Evolutionary conservation across 2,113 vertebrate genomes (phyloP).

Genomic region (Archocentrus centrarchus): DNA sequence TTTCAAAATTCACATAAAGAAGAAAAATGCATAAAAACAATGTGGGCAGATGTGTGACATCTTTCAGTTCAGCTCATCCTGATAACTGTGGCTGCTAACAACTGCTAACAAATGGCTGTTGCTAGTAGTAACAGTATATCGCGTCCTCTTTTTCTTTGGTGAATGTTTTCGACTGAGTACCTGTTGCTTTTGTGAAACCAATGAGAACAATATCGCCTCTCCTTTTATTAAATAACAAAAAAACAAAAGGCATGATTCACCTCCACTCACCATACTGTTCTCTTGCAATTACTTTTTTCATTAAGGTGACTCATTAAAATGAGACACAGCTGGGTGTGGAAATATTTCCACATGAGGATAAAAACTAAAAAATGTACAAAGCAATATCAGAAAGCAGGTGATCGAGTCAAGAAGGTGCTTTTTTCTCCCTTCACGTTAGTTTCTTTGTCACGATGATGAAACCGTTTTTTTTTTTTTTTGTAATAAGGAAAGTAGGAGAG

Average conservation of each 20-base stretch:
- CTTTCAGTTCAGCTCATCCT: neutral
- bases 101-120: neutral
- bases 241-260: accelerated
- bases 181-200: neutral
- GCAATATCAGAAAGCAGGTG: neutral
- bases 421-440: neutral
- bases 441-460: neutral
- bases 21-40: neutral
- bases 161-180: neutral
- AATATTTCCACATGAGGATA: neutral
- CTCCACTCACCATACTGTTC: neutral
- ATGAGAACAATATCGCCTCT: neutral
- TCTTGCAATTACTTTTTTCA: neutral
- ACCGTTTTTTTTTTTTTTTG: neutral
- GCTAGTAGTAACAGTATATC: neutral
- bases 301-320: neutral
- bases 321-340: neutral
- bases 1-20: neutral
- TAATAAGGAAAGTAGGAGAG: neutral
- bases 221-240: neutral
- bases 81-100: neutral
- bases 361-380: neutral
- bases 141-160: too few relatives aligned
- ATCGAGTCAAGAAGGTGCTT: neutral
- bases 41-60: neutral